Conservation (phyloP, 2,113 vertebrate species). For the Callopanchax toddi region DNA sequence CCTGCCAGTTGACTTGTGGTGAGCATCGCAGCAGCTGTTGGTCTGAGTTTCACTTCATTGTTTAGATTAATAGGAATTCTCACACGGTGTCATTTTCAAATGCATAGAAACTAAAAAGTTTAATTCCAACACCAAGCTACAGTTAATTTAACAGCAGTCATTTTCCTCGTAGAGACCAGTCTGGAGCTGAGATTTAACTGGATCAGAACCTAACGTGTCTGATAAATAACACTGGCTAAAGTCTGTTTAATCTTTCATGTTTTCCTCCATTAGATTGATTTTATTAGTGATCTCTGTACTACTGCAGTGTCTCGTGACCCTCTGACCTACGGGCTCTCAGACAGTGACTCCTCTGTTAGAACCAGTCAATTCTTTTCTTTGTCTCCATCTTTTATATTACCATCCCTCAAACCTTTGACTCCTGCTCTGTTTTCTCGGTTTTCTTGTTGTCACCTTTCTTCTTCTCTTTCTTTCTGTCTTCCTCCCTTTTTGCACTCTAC, state of each 20-base stretch:
- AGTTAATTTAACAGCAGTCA: too few species aligned
- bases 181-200: too few species aligned
- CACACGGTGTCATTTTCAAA: background rate
- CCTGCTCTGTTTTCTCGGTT: background rate
- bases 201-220: too few species aligned
- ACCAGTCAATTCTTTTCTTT: conserved; percentile 13
- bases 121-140: too few species aligned
- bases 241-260: background rate
- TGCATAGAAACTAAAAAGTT: background rate
- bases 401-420: conserved; percentile 25
- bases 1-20: background rate
- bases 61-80: background rate
- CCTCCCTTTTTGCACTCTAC: conserved; percentile 30
- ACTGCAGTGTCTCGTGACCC: conserved; percentile 59
- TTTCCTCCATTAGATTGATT: background rate
- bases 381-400: conserved; percentile 17
- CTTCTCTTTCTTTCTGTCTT: conserved; percentile 11
- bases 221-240: too few species aligned
- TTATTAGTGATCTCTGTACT: background rate
- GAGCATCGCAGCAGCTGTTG: background rate
- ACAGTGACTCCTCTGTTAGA: conserved; percentile 64
- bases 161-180: too few species aligned
- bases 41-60: background rate
- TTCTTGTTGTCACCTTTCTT: conserved; percentile 12
- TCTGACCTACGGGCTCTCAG: conserved; percentile 53